A percentile compares a stretch with the other conserved stretches of the same genome.
phyloP scores from a whole-genome alignment of 1,140 invertebrate species.

The Drosophila lini region DNA sequence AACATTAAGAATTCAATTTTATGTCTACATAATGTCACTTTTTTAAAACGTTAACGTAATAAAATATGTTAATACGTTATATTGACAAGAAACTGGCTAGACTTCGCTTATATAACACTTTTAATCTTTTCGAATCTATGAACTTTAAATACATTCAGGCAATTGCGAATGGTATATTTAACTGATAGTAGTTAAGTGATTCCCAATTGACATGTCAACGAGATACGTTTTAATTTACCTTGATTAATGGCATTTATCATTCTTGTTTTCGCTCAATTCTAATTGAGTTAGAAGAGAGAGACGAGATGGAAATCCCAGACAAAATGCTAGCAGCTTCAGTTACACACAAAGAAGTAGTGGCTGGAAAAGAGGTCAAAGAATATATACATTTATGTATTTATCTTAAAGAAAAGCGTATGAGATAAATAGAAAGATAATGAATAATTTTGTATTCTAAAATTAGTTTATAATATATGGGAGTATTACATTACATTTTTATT shows the following conservation, averaged over 20 bases:
- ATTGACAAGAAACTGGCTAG: not conserved
- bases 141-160: not conserved
- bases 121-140: too few species aligned
- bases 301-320: constrained; percentile 23
- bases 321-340: constrained; percentile 7
- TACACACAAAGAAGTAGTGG: not conserved
- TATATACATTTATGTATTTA: not conserved
- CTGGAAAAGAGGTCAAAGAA: not conserved
- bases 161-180: constrained; percentile 21
- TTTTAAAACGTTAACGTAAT: too few species aligned
- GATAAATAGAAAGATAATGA: too few species aligned
- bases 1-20: not conserved
- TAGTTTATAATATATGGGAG: too few species aligned
- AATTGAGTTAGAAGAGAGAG: constrained; percentile 44
- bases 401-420: not conserved
- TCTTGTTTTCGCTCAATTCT: constrained; percentile 21
- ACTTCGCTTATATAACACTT: too few species aligned
- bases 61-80: too few species aligned
- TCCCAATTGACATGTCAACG: constrained; percentile 42
- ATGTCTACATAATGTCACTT: not conserved
- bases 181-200: constrained; percentile 14
- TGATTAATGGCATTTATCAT: constrained; percentile 37
- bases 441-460: too few species aligned
- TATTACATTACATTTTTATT: not conserved
- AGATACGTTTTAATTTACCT: constrained; percentile 49